A percentile compares a stretch with the other conserved stretches of the same genome.
These are phyloP conservation scores for Eristalis pertinax DNA, from an alignment of 2,888 invertebrate genomes.

Conservation along the genomic window DNA sequence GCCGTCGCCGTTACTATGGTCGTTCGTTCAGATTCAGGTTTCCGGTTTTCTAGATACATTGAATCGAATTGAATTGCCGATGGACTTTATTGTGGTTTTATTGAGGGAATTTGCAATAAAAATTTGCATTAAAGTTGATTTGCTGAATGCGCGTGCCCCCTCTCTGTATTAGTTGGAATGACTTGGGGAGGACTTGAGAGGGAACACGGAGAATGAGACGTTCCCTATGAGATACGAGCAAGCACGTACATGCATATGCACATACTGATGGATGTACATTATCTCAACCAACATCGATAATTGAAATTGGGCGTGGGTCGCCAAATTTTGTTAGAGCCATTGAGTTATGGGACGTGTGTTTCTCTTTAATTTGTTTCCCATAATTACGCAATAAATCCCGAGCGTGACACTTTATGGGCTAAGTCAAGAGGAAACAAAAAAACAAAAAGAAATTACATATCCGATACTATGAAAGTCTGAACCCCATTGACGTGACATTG, in stretches of 20 bases:
- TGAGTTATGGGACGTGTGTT: constrained; percentile 50
- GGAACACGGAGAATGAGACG: background rate
- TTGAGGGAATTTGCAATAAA: constrained; percentile 71
- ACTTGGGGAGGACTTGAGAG: background rate
- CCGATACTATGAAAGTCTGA: constrained; percentile 23
- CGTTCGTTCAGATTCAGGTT: constrained; percentile 32
- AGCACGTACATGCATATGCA: background rate
- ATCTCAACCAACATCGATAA: constrained; percentile 36
- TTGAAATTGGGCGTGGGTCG: constrained; percentile 58
- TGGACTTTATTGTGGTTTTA: constrained; percentile 72
- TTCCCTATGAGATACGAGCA: background rate
- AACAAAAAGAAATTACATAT: constrained; percentile 5
- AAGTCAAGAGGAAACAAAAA: constrained; percentile 55
- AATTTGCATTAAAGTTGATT: constrained; percentile 71
- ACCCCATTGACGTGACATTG: background rate
- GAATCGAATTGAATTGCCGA: constrained; percentile 72
- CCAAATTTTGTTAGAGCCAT: constrained; percentile 2
- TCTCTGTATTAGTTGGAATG: background rate
- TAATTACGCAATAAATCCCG: constrained; percentile 67
- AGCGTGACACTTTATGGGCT: constrained; percentile 56
- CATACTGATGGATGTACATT: background rate
- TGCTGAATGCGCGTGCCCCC: constrained; percentile 48
- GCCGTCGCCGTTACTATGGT: constrained; percentile 32
- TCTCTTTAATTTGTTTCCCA: constrained; percentile 56
- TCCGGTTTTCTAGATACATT: constrained; percentile 53